Evolutionary conservation across 2,888 invertebrate species (phyloP), one percentile per base, ranked within the genome.

Genomic region (Entomobrya multifasciata): DNA sequence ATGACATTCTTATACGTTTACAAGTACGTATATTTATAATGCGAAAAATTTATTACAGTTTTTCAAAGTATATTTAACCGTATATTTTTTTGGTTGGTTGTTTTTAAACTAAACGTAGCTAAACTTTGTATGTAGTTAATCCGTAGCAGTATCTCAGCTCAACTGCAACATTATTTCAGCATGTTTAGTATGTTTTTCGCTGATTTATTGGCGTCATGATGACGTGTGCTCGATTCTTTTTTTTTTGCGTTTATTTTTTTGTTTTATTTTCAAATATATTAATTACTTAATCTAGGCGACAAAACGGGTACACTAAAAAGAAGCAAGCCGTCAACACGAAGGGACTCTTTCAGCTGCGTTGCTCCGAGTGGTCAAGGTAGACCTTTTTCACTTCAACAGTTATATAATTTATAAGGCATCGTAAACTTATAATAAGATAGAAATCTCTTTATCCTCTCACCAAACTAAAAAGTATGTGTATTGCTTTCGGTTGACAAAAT

Each of bases 331-430:
- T 79, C 78, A 36, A 52, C 83, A 11, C 86, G 88, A 86, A 85
- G 89, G 72, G 88, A 89, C 55, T 90, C 90, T 30, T 89, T 90
- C 87, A 90, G 86, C 87, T 90, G 90, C 65, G 88, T 90, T 78
- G 90, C 88, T 76, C 90, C 90, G 11, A 90, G 77, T 83, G 84
- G 85, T 36, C 85, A 86, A 90, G 90, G 90, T 90, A 90, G 82
- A 76, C 4, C 13, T 55, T 20, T 30, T n/a, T 0, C 30, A 17
- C 27, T 36, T 76, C 0, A 36, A 36, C 36, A n/a, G n/a, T 15
- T 52, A 4, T n/a, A 4, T n/a, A 52, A 8, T 52, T 52, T 8
- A 8, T 52, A 3, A n/a, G 15, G 52, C 36, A 36, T 36, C 6
- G n/a, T n/a, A 55, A 55, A 15, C 6, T 55, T 22, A 25, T 57